A percentile compares a stretch with the other conserved stretches of the same genome.
Evolutionary conservation across 2,888 invertebrate genomes (phyloP).

Genomic region (Urechis unicinctus): DNA sequence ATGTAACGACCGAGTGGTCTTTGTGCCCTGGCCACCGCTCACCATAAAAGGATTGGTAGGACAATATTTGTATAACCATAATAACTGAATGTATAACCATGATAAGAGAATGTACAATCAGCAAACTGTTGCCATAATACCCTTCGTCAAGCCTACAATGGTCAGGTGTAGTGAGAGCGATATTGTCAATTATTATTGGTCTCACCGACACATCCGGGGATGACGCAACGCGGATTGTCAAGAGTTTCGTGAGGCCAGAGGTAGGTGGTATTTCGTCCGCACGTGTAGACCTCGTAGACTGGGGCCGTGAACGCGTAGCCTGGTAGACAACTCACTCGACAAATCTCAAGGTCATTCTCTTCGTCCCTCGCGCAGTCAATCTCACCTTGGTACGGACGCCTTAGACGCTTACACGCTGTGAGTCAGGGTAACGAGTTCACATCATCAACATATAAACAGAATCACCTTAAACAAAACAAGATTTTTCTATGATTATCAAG

Average conservation of each 20-base stretch:
- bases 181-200: no score
- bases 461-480: no score
- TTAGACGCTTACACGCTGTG: constrained; percentile 13
- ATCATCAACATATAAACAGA: no score
- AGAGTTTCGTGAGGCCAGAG: constrained; percentile 21
- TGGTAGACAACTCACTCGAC: constrained; percentile 24
- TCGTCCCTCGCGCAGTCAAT: constrained; percentile 27
- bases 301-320: constrained; percentile 17
- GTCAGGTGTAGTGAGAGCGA: no score
- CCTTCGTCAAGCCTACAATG: no score
- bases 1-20: not conserved
- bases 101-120: no score
- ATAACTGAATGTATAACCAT: no score
- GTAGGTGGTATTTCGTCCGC: constrained; percentile 16
- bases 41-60: no score
- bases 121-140: no score
- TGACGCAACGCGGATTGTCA: constrained; percentile 18
- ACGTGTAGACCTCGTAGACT: constrained; percentile 14
- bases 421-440: no score
- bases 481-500: no score
- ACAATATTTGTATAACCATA: no score
- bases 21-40: not conserved
- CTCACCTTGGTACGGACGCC: constrained; percentile 34
- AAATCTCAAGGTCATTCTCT: constrained; percentile 24
- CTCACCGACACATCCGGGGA: constrained; percentile 17